Evolutionary conservation across 2,888 invertebrate genomes (phyloP), one percentile per base, ranked within the genome.

Genomic region (Troides oblongomaculatus): DNA sequence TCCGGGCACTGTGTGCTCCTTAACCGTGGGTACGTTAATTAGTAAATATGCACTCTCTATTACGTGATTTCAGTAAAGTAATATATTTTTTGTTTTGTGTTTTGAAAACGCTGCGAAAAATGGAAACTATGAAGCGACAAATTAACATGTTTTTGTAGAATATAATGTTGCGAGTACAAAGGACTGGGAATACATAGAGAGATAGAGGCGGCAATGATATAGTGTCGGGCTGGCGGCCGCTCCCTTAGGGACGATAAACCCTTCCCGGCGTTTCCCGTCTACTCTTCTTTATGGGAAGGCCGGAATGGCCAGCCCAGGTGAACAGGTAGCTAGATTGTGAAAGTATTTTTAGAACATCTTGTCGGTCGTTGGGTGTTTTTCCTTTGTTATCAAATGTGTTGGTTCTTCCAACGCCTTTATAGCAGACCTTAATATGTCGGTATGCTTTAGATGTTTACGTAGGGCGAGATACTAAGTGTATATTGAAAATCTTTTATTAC

Each of bases 211-310:
- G 88, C 89, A 91, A 92, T 92, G 92, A 92, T 92, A 89, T 92
- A 92, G 91, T 91, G 90, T 80, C 87, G 89, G 90, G 89, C 88
- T 84, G 81, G 84, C 86, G 86, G 87, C 81, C 81, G 86, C 78
- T 91, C 92, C 92, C 92, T 84, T 79, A 88, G 92, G 92, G 82
- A 85, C 92, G 89, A 92, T 92, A 92, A 92, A 92, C 90, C 92
- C 92, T 89, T 88, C 90, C 88, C 84, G 84, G 77, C 83, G 86
- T 91, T 89, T 89, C 89, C 90, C 89, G 87, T 86, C 87, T 89
- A 88, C 91, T 90, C 90, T 92, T 91, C 92, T 92, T 92, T 92
- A 92, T 92, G 91, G 90, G 88, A 84, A 90, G 90, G 88, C 86
- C 88, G 88, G 88, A 89, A 90, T 87, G 89, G 90, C 87, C 88